phyloP scores from a whole-genome alignment of 2,888 invertebrate genomes.

The Danaus chrysippus region DNA sequence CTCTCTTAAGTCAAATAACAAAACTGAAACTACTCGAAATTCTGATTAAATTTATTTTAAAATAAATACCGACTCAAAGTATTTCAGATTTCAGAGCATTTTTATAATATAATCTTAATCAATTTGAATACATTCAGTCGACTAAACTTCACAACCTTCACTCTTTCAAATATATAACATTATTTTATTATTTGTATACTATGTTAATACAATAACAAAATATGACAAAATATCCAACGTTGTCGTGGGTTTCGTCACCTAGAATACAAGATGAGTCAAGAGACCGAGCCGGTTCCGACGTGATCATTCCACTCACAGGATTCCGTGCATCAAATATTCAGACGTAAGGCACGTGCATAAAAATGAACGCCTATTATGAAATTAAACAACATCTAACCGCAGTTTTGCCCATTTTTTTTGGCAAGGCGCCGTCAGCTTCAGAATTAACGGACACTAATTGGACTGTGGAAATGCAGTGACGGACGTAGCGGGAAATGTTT shows the following conservation, averaged over 20 bases:
- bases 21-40: too few relatives aligned
- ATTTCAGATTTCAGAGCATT: too few relatives aligned
- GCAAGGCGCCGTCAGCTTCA: conserved; percentile 64
- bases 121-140: too few relatives aligned
- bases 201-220: conserved; percentile 18
- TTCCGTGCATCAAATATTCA: conserved; percentile 73
- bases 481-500: conserved; percentile 61
- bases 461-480: conserved; percentile 71
- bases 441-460: conserved; percentile 77
- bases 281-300: conserved; percentile 44
- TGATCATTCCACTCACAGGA: conserved; percentile 55
- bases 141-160: too few relatives aligned
- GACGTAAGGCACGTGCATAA: conserved; percentile 62
- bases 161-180: not conserved
- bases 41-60: too few relatives aligned
- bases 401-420: conserved; percentile 63
- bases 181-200: not conserved
- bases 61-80: too few relatives aligned
- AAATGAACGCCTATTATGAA: conserved; percentile 77
- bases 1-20: too few relatives aligned
- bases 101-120: too few relatives aligned
- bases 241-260: conserved; percentile 60
- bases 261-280: conserved; percentile 63
- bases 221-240: conserved; percentile 53
- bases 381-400: conserved; percentile 69